Conservation (phyloP, 2,113 vertebrate genomes). For the Fulmarus glacialis region DNA sequence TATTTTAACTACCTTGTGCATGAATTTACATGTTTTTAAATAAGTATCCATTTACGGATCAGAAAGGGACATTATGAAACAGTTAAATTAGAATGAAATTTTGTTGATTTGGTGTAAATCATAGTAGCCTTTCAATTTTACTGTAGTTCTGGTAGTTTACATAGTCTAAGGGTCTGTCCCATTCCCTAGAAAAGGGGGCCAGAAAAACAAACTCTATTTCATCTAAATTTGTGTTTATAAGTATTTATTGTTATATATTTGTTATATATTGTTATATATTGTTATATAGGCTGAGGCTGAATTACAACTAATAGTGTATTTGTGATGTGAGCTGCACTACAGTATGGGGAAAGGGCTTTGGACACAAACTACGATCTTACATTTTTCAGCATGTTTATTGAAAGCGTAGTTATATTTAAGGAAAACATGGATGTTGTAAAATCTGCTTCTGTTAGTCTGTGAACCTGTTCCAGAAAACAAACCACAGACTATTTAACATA, state of each 20-base stretch:
- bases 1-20: neutral
- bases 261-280: no score
- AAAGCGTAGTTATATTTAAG: neutral
- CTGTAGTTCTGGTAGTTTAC: neutral
- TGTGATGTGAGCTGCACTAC: neutral
- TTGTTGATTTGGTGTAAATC: neutral
- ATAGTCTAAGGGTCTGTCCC: neutral
- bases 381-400: neutral
- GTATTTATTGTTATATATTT: neutral
- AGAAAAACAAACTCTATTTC: neutral
- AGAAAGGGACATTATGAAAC: neutral
- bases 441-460: neutral
- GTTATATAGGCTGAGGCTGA: neutral
- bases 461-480: neutral
- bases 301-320: neutral
- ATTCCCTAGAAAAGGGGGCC: neutral
- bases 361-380: neutral
- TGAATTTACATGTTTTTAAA: neutral
- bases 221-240: neutral
- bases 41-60: neutral
- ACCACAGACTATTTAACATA: rapidly evolving
- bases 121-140: neutral
- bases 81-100: neutral
- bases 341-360: neutral
- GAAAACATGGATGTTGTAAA: neutral